These are phyloP conservation scores for Notothenia coriiceps DNA, from an alignment of 2,113 vertebrate species.

Conservation along the genomic window DNA sequence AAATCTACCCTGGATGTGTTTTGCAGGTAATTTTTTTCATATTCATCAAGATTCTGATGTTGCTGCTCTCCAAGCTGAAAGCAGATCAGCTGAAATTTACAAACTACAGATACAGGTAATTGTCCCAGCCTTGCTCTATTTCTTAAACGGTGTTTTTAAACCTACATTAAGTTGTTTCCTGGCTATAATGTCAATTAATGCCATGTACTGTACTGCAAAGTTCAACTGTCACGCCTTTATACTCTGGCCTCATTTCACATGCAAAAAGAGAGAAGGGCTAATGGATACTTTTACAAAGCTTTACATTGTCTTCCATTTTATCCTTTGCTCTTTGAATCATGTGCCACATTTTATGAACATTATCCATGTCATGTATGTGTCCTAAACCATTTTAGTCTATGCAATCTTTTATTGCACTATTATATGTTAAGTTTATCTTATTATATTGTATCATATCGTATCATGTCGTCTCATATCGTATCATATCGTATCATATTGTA, in stretches of 20 bases:
- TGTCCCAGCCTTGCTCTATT: not conserved
- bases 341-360: not conserved
- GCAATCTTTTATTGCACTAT: too few species aligned
- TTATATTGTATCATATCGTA: too few species aligned
- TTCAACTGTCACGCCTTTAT: slow-evolving; percentile 29
- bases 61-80: slow-evolving; percentile 95
- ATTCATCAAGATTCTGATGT: slow-evolving; percentile 94
- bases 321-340: slow-evolving; percentile 27
- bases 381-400: not conserved
- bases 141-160: not conserved
- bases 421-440: too few species aligned
- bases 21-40: slow-evolving; percentile 95
- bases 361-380: too few species aligned
- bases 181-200: not conserved
- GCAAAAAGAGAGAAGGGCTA: not conserved
- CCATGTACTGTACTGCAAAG: not conserved
- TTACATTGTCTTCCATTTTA: not conserved
- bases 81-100: slow-evolving; percentile 93
- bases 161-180: not conserved
- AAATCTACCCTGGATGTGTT: slow-evolving; percentile 32
- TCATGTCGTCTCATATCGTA: too few species aligned
- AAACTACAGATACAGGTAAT: slow-evolving; percentile 97
- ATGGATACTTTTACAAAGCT: slow-evolving; percentile 16
- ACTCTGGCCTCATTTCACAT: slow-evolving; percentile 8
- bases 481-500: too few species aligned